A percentile compares a stretch with the other conserved stretches of the same genome.
These are phyloP conservation scores for Tetramorium bicarinatum DNA, from an alignment of 2,888 invertebrate genomes.

Conservation along the genomic window DNA sequence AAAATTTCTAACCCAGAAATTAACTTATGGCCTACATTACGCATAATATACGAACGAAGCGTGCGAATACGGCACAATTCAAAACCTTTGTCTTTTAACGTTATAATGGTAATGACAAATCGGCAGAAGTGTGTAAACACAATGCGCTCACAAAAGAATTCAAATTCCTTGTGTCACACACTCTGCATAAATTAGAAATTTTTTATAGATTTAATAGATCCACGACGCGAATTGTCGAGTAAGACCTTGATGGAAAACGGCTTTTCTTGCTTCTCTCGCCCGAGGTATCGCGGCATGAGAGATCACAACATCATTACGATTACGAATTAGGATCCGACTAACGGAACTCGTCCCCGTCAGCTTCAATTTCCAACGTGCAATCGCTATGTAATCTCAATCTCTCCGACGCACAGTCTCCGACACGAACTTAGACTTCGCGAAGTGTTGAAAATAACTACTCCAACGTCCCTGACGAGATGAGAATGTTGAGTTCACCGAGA, in stretches of 20 bases:
- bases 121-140: neutral
- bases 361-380: constrained; percentile 8
- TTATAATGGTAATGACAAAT: neutral
- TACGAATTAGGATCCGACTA: constrained; percentile 28
- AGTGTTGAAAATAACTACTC: constrained; percentile 84
- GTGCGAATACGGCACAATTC: neutral
- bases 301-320: neutral
- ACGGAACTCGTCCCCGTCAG: neutral
- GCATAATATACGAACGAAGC: neutral
- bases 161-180: neutral
- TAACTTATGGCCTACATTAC: neutral
- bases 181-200: neutral
- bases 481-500: constrained; percentile 82
- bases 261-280: neutral
- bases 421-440: constrained; percentile 52
- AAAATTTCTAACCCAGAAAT: constrained; percentile 5
- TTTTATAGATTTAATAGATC: neutral
- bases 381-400: constrained; percentile 26
- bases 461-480: constrained; percentile 84
- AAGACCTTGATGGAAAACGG: neutral
- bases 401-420: constrained; percentile 16
- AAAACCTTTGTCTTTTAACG: neutral
- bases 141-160: neutral
- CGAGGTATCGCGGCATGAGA: neutral
- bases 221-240: neutral